These are phyloP conservation scores for Capromys pilorides DNA, from an alignment of 2,797 vertebrate genomes.

Conservation along the genomic window DNA sequence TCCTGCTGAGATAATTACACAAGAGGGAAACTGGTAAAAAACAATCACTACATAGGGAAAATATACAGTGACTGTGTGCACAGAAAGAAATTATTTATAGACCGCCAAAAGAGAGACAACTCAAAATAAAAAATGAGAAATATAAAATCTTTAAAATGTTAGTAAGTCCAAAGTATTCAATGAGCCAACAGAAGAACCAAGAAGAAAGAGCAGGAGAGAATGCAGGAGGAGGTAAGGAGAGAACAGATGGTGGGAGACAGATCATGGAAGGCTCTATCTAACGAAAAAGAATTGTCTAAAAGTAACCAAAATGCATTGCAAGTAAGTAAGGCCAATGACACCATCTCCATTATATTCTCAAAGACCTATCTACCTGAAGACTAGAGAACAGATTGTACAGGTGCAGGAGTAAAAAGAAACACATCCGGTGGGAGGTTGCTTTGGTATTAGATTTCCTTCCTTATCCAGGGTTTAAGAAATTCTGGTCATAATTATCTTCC, in stretches of 20 bases:
- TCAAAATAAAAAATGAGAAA: neutral
- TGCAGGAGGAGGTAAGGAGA: neutral
- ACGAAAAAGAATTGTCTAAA: neutral
- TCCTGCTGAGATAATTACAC: neutral
- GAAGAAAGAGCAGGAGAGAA: neutral
- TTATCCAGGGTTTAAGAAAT: too few species aligned
- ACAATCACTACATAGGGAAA: neutral
- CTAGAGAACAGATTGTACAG: neutral
- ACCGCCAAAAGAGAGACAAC: neutral
- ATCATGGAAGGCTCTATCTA: neutral
- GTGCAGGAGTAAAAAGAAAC: neutral
- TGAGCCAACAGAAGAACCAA: conserved; percentile 6
- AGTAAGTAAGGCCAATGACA: neutral
- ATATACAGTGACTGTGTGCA: neutral
- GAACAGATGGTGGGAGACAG: neutral
- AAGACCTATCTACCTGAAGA: neutral
- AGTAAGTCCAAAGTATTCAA: neutral
- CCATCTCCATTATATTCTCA: conserved; percentile 7
- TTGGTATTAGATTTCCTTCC: too few species aligned
- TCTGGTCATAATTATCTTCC: too few species aligned
- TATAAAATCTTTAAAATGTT: neutral
- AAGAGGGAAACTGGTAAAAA: neutral
- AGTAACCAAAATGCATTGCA: neutral
- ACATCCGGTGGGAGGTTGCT: neutral
- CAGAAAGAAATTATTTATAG: neutral